Conservation (phyloP, 2,888 invertebrate genomes). For the Harpalus rufipes region DNA sequence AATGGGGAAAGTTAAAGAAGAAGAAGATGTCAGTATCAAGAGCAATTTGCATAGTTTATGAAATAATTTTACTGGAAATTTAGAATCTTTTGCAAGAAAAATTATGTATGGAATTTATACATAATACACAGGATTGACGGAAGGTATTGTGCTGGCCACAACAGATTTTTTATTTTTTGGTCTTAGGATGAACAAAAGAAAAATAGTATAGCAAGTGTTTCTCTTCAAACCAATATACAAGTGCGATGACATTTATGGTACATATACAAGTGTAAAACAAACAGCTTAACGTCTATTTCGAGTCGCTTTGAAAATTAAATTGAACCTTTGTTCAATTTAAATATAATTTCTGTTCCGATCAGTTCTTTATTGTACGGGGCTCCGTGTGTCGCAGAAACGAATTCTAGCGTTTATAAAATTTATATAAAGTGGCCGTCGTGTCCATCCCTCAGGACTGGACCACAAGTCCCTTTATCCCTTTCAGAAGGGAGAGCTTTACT, state of each 20-base stretch:
- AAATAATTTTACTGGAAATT: no score
- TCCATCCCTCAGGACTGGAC: conserved; percentile 35
- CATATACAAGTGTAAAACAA: conserved; percentile 8
- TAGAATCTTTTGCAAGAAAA: no score
- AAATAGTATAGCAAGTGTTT: not conserved
- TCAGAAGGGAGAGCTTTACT: conserved; percentile 51
- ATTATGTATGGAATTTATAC: no score
- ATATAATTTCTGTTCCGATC: conserved; percentile 28
- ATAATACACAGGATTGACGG: no score
- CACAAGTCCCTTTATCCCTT: conserved; percentile 56
- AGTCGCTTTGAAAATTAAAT: conserved; percentile 12
- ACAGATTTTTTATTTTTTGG: no score
- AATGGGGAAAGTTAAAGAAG: no score
- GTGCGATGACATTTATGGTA: not conserved
- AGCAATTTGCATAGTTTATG: no score
- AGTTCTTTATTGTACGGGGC: conserved; percentile 12
- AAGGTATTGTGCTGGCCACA: no score
- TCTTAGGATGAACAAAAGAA: no score
- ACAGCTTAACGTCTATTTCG: not conserved
- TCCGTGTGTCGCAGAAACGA: conserved; percentile 40
- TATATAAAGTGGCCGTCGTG: conserved; percentile 58
- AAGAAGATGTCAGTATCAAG: no score
- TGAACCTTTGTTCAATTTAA: conserved; percentile 34
- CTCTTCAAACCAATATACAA: not conserved
- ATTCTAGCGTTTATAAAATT: conserved; percentile 62